phyloP scores from a whole-genome alignment of 2,888 invertebrate genomes.

The Eucera pruinosa region DNA sequence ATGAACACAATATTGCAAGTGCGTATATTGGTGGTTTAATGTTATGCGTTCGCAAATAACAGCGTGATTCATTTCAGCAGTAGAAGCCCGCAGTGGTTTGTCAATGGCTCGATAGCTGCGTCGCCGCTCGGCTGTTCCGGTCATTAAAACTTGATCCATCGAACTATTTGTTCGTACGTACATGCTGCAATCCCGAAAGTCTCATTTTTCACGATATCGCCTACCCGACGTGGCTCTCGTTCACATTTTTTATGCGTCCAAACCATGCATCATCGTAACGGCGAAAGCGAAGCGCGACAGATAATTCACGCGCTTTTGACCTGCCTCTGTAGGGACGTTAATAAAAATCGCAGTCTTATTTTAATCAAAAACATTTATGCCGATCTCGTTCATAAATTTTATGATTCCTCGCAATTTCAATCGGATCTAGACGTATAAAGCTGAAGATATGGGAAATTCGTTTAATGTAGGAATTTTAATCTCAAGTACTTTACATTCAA shows the following conservation, averaged over 20 bases:
- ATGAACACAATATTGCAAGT: slow-evolving; percentile 60
- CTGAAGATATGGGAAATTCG: neutral
- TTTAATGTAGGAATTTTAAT: neutral
- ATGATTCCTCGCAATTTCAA: neutral
- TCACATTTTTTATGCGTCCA: slow-evolving; percentile 72
- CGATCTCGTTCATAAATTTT: slow-evolving; percentile 10
- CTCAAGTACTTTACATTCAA: neutral
- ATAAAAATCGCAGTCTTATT: slow-evolving; percentile 60
- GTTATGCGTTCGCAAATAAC: slow-evolving; percentile 73
- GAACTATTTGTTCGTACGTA: slow-evolving; percentile 75
- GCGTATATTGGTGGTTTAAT: slow-evolving; percentile 66
- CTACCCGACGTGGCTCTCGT: slow-evolving; percentile 67
- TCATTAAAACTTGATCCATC: slow-evolving; percentile 77
- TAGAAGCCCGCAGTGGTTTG: slow-evolving; percentile 72
- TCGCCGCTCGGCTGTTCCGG: slow-evolving; percentile 74
- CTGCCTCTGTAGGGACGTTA: slow-evolving; percentile 47
- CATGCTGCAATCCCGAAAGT: slow-evolving; percentile 74
- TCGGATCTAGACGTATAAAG: neutral
- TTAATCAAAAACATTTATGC: slow-evolving; percentile 55
- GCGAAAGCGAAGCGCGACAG: slow-evolving; percentile 70
- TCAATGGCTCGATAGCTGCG: slow-evolving; percentile 76
- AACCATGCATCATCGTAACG: slow-evolving; percentile 72
- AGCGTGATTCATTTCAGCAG: slow-evolving; percentile 71
- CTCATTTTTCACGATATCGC: slow-evolving; percentile 75
- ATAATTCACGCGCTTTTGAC: slow-evolving; percentile 65